phyloP scores from a whole-genome alignment of 2,113 vertebrate species.

The Sapayoa aenigma region DNA sequence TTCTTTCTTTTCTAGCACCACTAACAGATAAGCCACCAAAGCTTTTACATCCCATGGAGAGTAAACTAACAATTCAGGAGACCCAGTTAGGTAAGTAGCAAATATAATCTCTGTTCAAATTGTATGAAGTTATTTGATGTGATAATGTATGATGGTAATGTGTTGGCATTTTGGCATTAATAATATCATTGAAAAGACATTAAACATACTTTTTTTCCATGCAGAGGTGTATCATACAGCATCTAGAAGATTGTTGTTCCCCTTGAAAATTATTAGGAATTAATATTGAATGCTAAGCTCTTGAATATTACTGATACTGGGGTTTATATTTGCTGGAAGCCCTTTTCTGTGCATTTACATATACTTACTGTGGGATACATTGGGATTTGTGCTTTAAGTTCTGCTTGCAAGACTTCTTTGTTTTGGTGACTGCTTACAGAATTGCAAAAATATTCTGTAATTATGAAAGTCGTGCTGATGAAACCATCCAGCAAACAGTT shows the following conservation, averaged over 20 bases:
- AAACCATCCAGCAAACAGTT: background rate
- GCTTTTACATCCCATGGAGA: constrained; percentile 91
- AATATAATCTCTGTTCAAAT: background rate
- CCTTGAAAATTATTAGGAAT: background rate
- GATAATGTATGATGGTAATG: background rate
- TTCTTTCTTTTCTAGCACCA: constrained; percentile 85
- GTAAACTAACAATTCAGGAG: constrained; percentile 89
- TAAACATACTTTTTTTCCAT: background rate
- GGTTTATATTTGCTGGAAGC: background rate
- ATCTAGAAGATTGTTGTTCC: background rate
- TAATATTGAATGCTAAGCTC: background rate
- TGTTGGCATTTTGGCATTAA: background rate
- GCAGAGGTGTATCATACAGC: background rate
- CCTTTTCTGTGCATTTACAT: background rate
- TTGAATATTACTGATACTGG: background rate
- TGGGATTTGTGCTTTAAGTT: background rate
- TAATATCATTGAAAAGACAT: background rate
- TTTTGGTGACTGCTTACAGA: background rate
- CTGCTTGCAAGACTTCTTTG: background rate
- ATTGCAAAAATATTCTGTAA: background rate
- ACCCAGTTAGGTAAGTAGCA: constrained; percentile 87
- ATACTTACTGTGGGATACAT: background rate
- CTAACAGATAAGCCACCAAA: constrained; percentile 97
- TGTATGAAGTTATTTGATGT: background rate
- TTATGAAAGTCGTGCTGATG: background rate